Evolutionary conservation across 2,797 vertebrate genomes (phyloP).

Genomic region (Melanitta fusca): DNA sequence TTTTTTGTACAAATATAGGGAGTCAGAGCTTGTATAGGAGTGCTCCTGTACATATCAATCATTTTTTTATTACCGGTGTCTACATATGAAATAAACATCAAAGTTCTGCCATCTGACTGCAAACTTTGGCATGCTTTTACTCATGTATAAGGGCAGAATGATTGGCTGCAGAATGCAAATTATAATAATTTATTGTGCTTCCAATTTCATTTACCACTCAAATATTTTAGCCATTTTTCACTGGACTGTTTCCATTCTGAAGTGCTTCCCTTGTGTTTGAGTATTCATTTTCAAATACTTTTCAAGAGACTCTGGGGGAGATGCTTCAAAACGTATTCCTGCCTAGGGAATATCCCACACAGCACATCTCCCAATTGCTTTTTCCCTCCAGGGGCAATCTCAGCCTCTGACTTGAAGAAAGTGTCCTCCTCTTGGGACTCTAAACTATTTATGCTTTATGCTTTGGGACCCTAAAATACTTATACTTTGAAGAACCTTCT

Average conservation of each 20-base stretch:
- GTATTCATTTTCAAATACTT: background rate
- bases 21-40: background rate
- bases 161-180: background rate
- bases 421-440: background rate
- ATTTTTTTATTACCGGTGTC: background rate
- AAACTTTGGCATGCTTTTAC: background rate
- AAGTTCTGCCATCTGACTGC: background rate
- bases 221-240: background rate
- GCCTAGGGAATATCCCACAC: background rate
- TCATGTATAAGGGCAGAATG: background rate
- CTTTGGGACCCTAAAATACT: background rate
- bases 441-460: background rate
- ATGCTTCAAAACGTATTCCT: background rate
- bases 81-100: background rate
- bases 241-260: background rate
- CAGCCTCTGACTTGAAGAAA: background rate
- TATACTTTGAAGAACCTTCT: background rate
- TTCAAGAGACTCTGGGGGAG: background rate
- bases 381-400: background rate
- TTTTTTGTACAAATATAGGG: background rate
- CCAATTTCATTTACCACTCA: background rate
- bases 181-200: background rate
- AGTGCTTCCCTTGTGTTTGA: background rate
- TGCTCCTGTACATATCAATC: background rate
- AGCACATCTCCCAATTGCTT: background rate